phyloP scores from a whole-genome alignment of 2,113 vertebrate genomes.

The Sarotherodon lohbergeri region DNA sequence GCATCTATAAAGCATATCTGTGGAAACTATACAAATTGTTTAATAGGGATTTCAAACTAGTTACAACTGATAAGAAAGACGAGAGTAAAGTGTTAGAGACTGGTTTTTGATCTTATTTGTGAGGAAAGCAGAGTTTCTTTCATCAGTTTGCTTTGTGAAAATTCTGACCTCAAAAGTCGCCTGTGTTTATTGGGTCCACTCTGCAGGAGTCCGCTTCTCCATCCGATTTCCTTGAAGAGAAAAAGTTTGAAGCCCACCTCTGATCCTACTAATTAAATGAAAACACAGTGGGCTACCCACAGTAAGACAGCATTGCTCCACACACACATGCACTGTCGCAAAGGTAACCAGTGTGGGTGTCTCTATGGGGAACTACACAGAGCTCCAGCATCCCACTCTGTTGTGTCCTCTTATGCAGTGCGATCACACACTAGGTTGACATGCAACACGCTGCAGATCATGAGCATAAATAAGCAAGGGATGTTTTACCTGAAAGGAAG shows the following conservation, averaged over 20 bases:
- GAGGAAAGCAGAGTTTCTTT: slow-evolving; percentile 5
- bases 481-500: slow-evolving; percentile 63
- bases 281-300: slow-evolving; percentile 53
- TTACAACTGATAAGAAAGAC: not conserved
- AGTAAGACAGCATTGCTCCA: not conserved
- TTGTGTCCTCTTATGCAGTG: slow-evolving; percentile 31
- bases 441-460: slow-evolving; percentile 48
- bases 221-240: slow-evolving; percentile 45
- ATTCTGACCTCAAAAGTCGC: slow-evolving; percentile 30
- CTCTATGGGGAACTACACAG: slow-evolving; percentile 26
- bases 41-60: not conserved
- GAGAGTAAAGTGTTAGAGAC: not conserved
- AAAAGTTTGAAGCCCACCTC: slow-evolving; percentile 58
- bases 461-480: slow-evolving; percentile 56
- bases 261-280: slow-evolving; percentile 67
- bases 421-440: slow-evolving; percentile 49
- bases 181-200: slow-evolving; percentile 47
- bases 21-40: not conserved
- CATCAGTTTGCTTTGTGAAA: slow-evolving; percentile 35
- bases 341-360: slow-evolving; percentile 25
- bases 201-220: slow-evolving; percentile 38
- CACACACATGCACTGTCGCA: not conserved
- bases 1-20: not conserved
- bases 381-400: slow-evolving; percentile 30
- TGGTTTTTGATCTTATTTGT: not conserved